These are phyloP conservation scores for Catalaphyllia jardinei DNA, from an alignment of 64 coral and sea anemone genomes.

Conservation along the genomic window DNA sequence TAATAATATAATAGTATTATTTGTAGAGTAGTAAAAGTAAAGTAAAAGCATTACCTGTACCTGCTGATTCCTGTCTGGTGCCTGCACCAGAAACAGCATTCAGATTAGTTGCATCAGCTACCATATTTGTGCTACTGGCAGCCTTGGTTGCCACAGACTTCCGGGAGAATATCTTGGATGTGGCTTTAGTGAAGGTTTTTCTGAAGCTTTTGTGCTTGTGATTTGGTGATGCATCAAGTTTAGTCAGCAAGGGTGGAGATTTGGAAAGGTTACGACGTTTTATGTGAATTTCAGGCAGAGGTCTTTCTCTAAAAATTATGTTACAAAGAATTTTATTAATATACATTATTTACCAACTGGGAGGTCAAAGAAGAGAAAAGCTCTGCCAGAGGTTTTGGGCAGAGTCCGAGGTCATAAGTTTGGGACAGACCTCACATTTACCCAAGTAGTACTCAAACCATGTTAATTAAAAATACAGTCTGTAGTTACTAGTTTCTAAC, in stretches of 20 bases:
- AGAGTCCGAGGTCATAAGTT: no score
- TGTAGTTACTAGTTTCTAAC: no score
- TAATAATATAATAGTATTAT: no score
- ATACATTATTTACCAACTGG: no score
- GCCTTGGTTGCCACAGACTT: constrained; percentile 69
- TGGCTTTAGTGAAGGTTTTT: constrained; percentile 89
- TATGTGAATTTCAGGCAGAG: constrained; percentile 77
- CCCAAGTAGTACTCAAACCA: no score
- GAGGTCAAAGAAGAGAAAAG: no score
- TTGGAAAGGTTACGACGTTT: constrained; percentile 46
- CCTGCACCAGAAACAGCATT: constrained; percentile 63
- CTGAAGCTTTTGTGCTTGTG: constrained; percentile 92
- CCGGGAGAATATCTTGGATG: constrained; percentile 92
- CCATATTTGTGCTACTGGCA: constrained; percentile 8
- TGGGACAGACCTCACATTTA: no score
- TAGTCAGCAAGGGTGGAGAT: constrained; percentile 60
- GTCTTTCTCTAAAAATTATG: constrained; percentile 59
- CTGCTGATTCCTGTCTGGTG: constrained; percentile 63
- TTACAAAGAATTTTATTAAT: background rate
- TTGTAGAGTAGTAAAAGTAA: no score
- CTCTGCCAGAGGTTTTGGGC: no score
- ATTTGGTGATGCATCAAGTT: constrained; percentile 60
- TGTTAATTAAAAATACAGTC: no score
- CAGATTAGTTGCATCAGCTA: constrained; percentile 51
- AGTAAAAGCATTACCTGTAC: background rate